Evolutionary conservation across 2,113 vertebrate species (phyloP).

Genomic region (Vidua chalybeata): DNA sequence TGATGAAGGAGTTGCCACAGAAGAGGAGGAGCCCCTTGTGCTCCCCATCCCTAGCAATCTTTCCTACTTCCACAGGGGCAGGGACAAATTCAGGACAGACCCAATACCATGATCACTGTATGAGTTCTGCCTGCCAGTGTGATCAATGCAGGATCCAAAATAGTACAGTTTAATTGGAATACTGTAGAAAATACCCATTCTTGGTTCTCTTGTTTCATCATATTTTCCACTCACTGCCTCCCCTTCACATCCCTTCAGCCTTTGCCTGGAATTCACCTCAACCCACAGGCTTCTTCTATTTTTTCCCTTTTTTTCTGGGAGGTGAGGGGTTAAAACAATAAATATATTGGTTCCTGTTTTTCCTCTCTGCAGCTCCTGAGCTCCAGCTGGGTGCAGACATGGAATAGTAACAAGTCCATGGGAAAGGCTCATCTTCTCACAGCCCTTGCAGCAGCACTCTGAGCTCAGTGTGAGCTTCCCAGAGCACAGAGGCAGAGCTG

Average conservation of each 20-base stretch:
- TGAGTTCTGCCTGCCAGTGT: not conserved
- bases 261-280: constrained; percentile 11
- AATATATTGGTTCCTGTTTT: constrained; percentile 49
- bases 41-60: not conserved
- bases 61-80: not conserved
- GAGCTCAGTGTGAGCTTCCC: not conserved
- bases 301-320: not conserved
- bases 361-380: constrained; percentile 13
- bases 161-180: not conserved
- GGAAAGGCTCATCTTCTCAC: constrained; percentile 60
- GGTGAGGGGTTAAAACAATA: constrained; percentile 62
- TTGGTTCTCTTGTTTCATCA: not conserved
- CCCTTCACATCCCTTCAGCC: not conserved
- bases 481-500: not conserved
- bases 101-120: not conserved
- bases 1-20: not conserved
- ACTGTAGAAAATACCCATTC: not conserved
- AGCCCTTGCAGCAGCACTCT: not conserved
- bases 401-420: constrained; percentile 46
- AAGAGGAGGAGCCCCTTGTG: not conserved
- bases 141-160: not conserved
- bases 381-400: constrained; percentile 45
- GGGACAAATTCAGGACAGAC: not conserved
- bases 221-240: not conserved
- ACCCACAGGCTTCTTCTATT: not conserved